A percentile compares a stretch with the other conserved stretches of the same genome.
phyloP scores from a whole-genome alignment of 37 sponge, comb jelly and placozoan genomes.

The Haliclona indistincta region DNA sequence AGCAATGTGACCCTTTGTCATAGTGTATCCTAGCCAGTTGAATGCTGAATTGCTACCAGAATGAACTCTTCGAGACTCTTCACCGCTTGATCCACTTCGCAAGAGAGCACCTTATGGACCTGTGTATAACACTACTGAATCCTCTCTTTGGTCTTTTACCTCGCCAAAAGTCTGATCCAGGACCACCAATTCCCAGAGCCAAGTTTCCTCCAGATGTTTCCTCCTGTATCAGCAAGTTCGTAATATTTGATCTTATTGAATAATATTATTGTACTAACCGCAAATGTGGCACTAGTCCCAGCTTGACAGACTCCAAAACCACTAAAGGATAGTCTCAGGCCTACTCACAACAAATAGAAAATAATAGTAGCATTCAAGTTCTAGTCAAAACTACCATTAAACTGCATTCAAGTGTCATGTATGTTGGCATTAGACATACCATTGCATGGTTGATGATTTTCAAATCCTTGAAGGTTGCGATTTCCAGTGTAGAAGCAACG shows the following conservation, averaged over 20 bases:
- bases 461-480: slow-evolving; percentile 1
- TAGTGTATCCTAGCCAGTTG: slow-evolving; percentile 45
- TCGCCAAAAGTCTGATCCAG: slow-evolving; percentile 51
- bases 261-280: slow-evolving; percentile 6
- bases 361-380: neutral
- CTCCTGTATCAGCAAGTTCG: too few species aligned
- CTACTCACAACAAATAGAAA: neutral
- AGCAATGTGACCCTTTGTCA: slow-evolving; percentile 24
- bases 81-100: neutral
- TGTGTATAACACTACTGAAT: too few species aligned
- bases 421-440: neutral
- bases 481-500: slow-evolving; percentile 8
- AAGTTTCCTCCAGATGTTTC: neutral
- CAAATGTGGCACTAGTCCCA: slow-evolving; percentile 32
- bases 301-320: slow-evolving; percentile 48
- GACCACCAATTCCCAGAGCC: slow-evolving; percentile 33
- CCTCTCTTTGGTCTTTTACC: slow-evolving; percentile 17
- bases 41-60: neutral
- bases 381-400: neutral
- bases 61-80: neutral
- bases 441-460: neutral
- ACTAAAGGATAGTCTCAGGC: neutral
- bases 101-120: slow-evolving; percentile 2
- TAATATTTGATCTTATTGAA: too few species aligned
- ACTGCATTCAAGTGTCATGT: neutral